Base-by-base conservation (phyloP, 2,888 invertebrate species). In the Crioceris asparagi region DNA sequence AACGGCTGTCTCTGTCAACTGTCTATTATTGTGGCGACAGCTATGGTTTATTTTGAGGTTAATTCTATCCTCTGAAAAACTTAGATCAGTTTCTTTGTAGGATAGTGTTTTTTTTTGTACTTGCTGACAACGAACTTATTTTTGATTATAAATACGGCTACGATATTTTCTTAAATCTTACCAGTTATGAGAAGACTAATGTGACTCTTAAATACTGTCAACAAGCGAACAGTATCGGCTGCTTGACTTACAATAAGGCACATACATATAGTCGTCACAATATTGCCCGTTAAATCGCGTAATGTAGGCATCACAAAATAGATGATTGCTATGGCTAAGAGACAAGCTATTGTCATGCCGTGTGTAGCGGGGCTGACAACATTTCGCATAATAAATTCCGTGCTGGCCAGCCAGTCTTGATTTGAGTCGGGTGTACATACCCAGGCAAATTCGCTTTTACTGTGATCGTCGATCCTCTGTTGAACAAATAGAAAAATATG, bases 291-390 rank as follows among this genome's bases (percentile, higher is more conserved):
- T 33, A 87, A 69, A 66, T 88, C 86, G 56, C 85, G 67, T 38
- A 88, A 64, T 34, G 86, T 85, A 10, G 87, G 86, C 56, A 88
- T 65, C 25, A 87, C 77, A 62, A 87, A 87, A 57, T 87, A 87
- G 43, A 86, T 74, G 30, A 86, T 74, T 4, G 86, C 82, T 23
- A 85, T 76, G 10, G 78, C 59, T 35, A 86, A 61, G 48, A 80
- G 75, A 45, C 83, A 73, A 30, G 76, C 66, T 51, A 87, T 77
- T 10, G 82, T 72, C 34, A 85, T 71, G 1, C 75, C 75, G 61
- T 85, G 85, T 45, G 83, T 82, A 31, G 80, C 66, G 7, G 87
- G 85, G 64, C 83, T 83, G 0, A 87, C 60, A 33, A 86, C 71
- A 62, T 82, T 80, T 40, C 74, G 74, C 68, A 87, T 72, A 12